Evolutionary conservation across 2,888 invertebrate species (phyloP).

Genomic region (Euclidia mi): DNA sequence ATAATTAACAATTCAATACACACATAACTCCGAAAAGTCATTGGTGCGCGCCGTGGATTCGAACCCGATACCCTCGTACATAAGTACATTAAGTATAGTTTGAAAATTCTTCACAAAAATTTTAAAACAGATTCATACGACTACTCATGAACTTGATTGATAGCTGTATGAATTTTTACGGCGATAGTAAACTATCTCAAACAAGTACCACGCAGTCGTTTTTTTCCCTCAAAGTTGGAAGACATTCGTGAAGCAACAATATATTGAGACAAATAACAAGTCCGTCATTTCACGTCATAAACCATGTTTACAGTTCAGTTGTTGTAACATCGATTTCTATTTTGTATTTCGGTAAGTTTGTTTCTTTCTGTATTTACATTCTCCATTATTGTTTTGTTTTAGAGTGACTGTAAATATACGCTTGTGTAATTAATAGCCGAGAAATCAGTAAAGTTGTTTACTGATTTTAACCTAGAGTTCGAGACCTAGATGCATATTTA

Average conservation of each 20-base stretch:
- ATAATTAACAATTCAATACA: no score
- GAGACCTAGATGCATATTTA: no score
- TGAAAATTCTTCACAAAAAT: no score
- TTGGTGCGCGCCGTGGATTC: no score
- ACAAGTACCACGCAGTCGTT: not conserved
- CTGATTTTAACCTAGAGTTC: no score
- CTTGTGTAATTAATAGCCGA: not conserved
- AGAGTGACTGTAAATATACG: slow-evolving; percentile 4
- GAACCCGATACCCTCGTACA: no score
- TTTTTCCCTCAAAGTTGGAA: slow-evolving; percentile 16
- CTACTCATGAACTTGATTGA: no score
- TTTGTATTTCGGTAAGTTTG: slow-evolving; percentile 29
- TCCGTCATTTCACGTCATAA: slow-evolving; percentile 74
- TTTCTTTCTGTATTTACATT: slow-evolving; percentile 32
- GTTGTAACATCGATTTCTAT: slow-evolving; percentile 49
- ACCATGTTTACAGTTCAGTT: slow-evolving; percentile 67
- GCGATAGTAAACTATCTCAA: not conserved
- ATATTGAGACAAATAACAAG: slow-evolving; percentile 62
- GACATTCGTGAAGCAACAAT: slow-evolving; percentile 55
- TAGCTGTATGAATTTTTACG: slow-evolving; percentile 2
- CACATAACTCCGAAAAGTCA: no score
- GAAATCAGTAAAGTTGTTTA: not conserved
- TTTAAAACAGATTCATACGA: no score
- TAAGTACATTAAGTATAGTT: no score
- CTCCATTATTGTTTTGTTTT: slow-evolving; percentile 18